phyloP scores from a whole-genome alignment of 2,113 vertebrate genomes.

The human (Homo sapiens) region DNA sequence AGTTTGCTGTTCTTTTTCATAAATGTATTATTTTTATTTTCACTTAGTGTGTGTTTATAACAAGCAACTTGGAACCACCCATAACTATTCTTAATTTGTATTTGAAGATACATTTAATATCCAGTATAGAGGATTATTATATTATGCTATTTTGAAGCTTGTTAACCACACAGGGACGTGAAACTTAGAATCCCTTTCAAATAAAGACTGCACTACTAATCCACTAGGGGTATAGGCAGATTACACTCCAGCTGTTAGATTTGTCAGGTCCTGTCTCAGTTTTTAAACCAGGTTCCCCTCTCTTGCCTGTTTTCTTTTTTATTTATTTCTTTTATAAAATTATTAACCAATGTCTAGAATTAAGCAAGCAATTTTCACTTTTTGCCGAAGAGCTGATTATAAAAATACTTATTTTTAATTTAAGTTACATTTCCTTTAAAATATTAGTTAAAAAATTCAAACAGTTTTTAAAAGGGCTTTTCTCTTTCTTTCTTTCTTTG shows the following conservation, averaged over 20 bases:
- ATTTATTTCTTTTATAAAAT: too few species aligned
- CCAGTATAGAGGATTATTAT: not conserved
- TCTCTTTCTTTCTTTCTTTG: too few species aligned
- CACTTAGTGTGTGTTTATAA: not conserved
- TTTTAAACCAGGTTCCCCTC: not conserved
- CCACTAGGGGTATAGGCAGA: not conserved
- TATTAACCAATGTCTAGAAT: too few species aligned
- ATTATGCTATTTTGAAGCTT: not conserved
- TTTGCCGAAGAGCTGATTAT: too few species aligned
- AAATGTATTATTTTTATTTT: not conserved
- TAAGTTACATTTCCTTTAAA: too few species aligned
- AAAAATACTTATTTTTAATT: too few species aligned
- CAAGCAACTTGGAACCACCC: not conserved
- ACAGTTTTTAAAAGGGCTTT: too few species aligned
- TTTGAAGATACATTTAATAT: not conserved
- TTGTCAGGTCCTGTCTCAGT: not conserved
- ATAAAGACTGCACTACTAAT: not conserved
- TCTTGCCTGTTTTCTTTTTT: not conserved
- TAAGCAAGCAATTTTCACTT: too few species aligned
- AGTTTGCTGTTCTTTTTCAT: not conserved
- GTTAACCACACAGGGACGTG: not conserved
- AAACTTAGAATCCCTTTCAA: not conserved
- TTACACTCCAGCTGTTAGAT: not conserved
- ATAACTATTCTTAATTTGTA: not conserved
- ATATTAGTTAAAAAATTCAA: too few species aligned